phyloP scores from a whole-genome alignment of 2,888 invertebrate genomes.

The Congeria kusceri region DNA sequence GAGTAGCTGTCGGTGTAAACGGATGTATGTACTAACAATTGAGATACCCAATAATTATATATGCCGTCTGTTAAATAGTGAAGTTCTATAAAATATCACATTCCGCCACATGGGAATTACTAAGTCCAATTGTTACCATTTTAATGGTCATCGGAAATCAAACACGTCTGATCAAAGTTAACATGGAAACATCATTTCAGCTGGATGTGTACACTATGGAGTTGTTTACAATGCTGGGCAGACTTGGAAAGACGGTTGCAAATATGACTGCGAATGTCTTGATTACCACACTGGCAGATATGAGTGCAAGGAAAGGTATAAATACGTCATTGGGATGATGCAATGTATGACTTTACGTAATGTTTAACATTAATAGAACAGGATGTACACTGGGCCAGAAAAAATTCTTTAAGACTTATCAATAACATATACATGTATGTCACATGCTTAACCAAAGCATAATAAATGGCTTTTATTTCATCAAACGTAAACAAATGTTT shows the following conservation, averaged over 20 bases:
- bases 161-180: no score
- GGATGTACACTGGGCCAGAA: no score
- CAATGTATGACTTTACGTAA: no score
- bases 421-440: neutral
- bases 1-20: constrained; percentile 66
- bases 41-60: no score
- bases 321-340: neutral
- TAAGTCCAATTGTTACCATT: no score
- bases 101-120: no score
- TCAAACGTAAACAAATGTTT: neutral
- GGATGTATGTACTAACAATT: constrained; percentile 38
- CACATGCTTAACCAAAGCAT: neutral
- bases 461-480: neutral
- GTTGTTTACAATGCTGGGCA: constrained; percentile 67
- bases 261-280: constrained; percentile 72
- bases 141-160: no score
- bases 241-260: constrained; percentile 74
- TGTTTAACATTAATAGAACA: no score
- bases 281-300: constrained; percentile 73
- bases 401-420: no score
- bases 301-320: constrained; percentile 67
- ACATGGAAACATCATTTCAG: constrained; percentile 25
- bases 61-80: no score
- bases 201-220: constrained; percentile 72
- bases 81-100: no score